Evolutionary conservation across 2,888 invertebrate genomes (phyloP).

Genomic region (Tribolium freemani): DNA sequence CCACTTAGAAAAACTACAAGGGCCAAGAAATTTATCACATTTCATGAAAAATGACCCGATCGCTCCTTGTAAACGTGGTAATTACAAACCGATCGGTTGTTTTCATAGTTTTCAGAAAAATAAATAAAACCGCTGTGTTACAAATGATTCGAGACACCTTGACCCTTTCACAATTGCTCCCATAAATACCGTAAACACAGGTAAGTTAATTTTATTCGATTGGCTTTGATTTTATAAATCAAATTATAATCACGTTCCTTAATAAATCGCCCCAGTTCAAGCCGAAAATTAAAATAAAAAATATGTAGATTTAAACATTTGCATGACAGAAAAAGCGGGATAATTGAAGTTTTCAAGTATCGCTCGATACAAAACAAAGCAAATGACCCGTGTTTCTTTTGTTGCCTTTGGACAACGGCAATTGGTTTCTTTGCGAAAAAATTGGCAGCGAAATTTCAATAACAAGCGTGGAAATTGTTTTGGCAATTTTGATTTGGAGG

Average conservation of each 20-base stretch:
- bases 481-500: too few species aligned
- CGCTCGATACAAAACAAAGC: background rate
- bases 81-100: slow-evolving; percentile 7
- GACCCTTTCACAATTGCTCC: background rate
- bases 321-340: slow-evolving; percentile 4
- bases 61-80: background rate
- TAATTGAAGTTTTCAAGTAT: background rate
- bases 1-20: slow-evolving; percentile 23
- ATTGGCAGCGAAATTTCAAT: background rate
- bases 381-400: background rate
- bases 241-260: background rate
- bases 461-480: background rate
- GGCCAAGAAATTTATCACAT: slow-evolving; percentile 17
- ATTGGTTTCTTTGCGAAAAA: background rate
- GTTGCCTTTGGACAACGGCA: background rate
- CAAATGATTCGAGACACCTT: slow-evolving; percentile 2
- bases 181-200: background rate
- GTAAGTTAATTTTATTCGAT: background rate
- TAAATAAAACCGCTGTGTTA: background rate
- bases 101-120: background rate
- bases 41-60: slow-evolving; percentile 14
- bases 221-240: too few species aligned
- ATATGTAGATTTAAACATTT: slow-evolving; percentile 9
- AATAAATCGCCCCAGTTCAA: background rate
- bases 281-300: slow-evolving; percentile 6